These are phyloP conservation scores for Pseudomyrmex flavicornis DNA, from an alignment of 1,140 invertebrate genomes.

Conservation along the genomic window DNA sequence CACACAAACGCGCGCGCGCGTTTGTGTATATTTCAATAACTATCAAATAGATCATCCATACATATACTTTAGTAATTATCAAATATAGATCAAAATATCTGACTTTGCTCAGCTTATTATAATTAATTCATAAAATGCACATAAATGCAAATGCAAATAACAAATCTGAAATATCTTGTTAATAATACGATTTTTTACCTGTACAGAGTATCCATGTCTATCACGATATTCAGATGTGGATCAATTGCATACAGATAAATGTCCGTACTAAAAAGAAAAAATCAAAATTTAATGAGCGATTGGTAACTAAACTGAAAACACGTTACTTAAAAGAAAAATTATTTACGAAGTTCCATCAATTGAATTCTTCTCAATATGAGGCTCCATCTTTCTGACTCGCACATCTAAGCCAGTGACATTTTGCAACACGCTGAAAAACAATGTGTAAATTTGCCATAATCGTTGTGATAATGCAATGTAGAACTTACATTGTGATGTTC, in stretches of 20 bases:
- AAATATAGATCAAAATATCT: too few relatives aligned
- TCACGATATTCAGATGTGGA: slow-evolving; percentile 91
- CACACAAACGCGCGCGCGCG: too few relatives aligned
- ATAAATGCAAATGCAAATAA: background rate
- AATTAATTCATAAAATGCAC: background rate
- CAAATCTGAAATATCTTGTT: background rate
- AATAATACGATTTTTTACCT: slow-evolving; percentile 86
- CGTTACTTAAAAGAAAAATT: background rate
- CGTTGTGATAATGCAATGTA: background rate
- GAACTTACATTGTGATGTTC: slow-evolving; percentile 88
- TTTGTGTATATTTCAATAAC: slow-evolving; percentile 1
- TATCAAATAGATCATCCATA: background rate
- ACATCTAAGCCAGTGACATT: slow-evolving; percentile 92
- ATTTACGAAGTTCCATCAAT: slow-evolving; percentile 90
- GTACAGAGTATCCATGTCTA: slow-evolving; percentile 92
- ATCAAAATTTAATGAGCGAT: background rate
- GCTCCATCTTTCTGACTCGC: slow-evolving; percentile 91
- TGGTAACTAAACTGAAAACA: background rate
- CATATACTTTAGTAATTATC: too few relatives aligned
- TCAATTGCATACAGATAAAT: slow-evolving; percentile 94
- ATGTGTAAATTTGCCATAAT: background rate
- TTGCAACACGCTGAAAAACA: slow-evolving; percentile 86
- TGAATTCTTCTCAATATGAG: slow-evolving; percentile 87
- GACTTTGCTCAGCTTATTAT: too few relatives aligned
- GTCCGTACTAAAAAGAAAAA: slow-evolving; percentile 89